Percentiles rank a stretch among this genome's conserved stretches.
Evolutionary conservation across 2,113 vertebrate genomes (phyloP).

Genomic region (Indri indri): DNA sequence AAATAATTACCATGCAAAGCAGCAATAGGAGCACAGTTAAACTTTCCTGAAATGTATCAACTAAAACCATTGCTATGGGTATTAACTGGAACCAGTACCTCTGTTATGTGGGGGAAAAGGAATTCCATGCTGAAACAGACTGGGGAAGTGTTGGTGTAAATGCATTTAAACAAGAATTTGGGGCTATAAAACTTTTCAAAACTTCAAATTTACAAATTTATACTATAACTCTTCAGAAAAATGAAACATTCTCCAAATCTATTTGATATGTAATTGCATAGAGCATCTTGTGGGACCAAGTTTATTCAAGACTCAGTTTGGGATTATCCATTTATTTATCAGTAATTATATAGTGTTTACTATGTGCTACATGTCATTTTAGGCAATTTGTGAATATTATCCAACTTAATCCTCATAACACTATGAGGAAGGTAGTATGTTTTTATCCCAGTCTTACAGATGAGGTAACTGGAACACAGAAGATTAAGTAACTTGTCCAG

Average conservation of each 20-base stretch:
- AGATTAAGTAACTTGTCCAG: neutral
- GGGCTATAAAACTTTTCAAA: neutral
- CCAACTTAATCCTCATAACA: neutral
- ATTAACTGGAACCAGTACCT: neutral
- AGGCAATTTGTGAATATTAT: neutral
- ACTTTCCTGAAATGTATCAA: neutral
- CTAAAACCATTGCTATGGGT: neutral
- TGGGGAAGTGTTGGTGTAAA: neutral
- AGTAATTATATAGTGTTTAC: neutral
- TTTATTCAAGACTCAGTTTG: neutral
- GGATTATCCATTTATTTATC: neutral
- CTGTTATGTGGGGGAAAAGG: neutral
- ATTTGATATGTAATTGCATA: neutral
- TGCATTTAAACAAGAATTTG: neutral
- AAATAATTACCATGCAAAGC: constrained; percentile 17
- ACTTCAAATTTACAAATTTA: neutral
- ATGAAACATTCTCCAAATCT: neutral
- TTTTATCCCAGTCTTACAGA: neutral
- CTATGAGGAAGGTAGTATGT: neutral
- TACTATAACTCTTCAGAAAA: neutral
- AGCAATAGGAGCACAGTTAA: neutral
- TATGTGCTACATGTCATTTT: neutral
- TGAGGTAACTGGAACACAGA: neutral
- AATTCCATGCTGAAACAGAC: neutral
- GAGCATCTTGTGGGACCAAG: neutral